phyloP scores from a whole-genome alignment of 2,888 invertebrate species.

The Gasteruption jaculator region DNA sequence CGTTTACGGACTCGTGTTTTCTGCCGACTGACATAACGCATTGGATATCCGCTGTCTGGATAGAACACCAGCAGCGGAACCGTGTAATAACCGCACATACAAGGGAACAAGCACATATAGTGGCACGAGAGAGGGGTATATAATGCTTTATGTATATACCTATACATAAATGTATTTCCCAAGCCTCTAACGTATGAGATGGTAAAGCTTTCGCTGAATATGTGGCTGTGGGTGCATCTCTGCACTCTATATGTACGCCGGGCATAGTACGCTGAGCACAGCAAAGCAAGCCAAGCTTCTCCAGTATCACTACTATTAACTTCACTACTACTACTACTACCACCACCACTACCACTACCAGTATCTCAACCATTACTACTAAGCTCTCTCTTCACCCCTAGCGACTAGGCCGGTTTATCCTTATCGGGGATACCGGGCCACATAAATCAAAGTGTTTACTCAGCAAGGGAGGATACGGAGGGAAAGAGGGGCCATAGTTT shows the following conservation, averaged over 20 bases:
- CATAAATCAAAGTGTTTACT: conserved; percentile 47
- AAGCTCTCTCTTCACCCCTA: conserved; percentile 16
- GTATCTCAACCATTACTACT: conserved; percentile 1
- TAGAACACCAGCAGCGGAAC: conserved; percentile 30
- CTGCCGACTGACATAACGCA: conserved; percentile 16
- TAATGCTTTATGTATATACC: too few species aligned
- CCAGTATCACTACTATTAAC: too few species aligned
- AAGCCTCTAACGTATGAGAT: too few species aligned
- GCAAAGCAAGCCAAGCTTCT: conserved; percentile 24
- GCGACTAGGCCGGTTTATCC: conserved; percentile 35
- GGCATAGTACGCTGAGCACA: conserved; percentile 29
- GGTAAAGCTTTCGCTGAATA: too few species aligned
- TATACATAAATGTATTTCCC: too few species aligned
- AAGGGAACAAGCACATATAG: conserved; percentile 18
- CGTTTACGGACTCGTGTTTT: conserved; percentile 14
- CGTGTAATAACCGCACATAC: conserved; percentile 39
- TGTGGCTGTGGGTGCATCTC: conserved; percentile 11
- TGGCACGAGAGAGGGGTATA: conserved; percentile 12
- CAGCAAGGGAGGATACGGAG: conserved; percentile 21
- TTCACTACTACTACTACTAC: too few species aligned
- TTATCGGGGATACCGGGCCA: conserved; percentile 40
- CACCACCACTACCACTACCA: background rate
- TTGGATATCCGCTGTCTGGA: conserved; percentile 27
- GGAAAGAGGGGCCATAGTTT: conserved; percentile 12
- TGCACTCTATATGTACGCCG: too few species aligned